Evolutionary conservation across 2,888 invertebrate genomes (phyloP).

Genomic region (Marronus borbonicus): DNA sequence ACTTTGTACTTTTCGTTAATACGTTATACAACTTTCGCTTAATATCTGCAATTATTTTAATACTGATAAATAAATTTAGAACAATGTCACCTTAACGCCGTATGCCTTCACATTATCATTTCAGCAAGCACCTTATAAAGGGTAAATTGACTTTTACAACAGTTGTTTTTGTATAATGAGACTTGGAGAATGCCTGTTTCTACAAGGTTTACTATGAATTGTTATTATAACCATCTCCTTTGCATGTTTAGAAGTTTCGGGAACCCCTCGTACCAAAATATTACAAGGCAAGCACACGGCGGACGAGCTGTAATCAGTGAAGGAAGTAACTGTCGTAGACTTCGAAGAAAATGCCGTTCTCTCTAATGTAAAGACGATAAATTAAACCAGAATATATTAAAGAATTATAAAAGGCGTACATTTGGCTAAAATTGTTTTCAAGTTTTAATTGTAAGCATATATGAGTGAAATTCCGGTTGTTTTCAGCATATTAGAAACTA

Average conservation of each 20-base stretch:
- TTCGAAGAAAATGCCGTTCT: slow-evolving; percentile 10
- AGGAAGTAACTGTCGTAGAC: slow-evolving; percentile 15
- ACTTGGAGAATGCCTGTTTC: slow-evolving; percentile 37
- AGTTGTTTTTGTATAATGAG: slow-evolving; percentile 47
- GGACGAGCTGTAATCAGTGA: slow-evolving; percentile 34
- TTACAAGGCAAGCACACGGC: slow-evolving; percentile 19
- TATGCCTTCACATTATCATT: slow-evolving; percentile 24
- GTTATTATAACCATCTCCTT: slow-evolving; percentile 39
- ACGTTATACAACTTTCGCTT: too few relatives aligned
- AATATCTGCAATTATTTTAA: slow-evolving; percentile 13
- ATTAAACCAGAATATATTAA: slow-evolving; percentile 13
- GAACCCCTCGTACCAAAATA: slow-evolving; percentile 32
- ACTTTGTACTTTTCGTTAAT: too few relatives aligned
- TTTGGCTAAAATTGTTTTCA: not conserved
- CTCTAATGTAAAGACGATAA: slow-evolving; percentile 34
- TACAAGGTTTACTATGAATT: slow-evolving; percentile 44
- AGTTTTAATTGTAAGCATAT: not conserved
- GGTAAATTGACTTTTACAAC: slow-evolving; percentile 42
- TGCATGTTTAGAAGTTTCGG: slow-evolving; percentile 22
- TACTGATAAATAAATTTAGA: slow-evolving; percentile 1
- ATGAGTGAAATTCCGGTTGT: too few relatives aligned
- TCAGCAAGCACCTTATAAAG: slow-evolving; percentile 20
- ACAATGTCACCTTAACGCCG: not conserved
- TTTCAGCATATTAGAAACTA: too few relatives aligned
- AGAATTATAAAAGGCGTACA: not conserved